Conservation (phyloP, 1,140 invertebrate species). For the Drosophila fuyamai region DNA sequence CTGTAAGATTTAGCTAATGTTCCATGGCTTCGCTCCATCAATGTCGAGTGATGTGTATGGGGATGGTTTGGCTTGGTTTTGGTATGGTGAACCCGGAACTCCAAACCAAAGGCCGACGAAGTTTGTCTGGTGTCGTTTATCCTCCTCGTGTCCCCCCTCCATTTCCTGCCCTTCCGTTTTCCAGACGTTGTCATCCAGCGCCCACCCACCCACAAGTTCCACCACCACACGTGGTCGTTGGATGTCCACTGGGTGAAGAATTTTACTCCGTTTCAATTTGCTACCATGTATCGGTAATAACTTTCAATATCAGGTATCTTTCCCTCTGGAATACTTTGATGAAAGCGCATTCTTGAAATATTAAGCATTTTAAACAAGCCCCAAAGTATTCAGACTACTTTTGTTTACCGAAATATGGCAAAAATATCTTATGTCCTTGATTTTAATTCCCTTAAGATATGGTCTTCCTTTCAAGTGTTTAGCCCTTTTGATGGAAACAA, state of each 20-base stretch:
- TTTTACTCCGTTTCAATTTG: conserved; percentile 10
- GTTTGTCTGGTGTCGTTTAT: conserved; percentile 46
- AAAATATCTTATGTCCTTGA: background rate
- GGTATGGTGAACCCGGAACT: conserved; percentile 26
- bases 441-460: background rate
- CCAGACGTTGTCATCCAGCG: conserved; percentile 26
- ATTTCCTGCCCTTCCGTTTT: conserved; percentile 12
- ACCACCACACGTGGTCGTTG: conserved; percentile 28
- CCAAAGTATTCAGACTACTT: conserved; percentile 1
- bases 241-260: conserved; percentile 5
- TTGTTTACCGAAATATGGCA: background rate
- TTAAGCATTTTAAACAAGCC: background rate
- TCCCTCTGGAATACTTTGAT: background rate
- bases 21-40: conserved; percentile 67
- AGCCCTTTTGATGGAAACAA: background rate
- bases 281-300: conserved; percentile 4
- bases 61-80: background rate
- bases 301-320: conserved; percentile 12
- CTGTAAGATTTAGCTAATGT: conserved; percentile 73
- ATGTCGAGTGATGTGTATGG: conserved; percentile 39
- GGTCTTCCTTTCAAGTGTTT: too few relatives aligned
- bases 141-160: background rate
- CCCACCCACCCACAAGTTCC: background rate
- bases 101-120: conserved; percentile 25
- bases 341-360: conserved; percentile 6